Conservation (phyloP, 2,888 invertebrate species). For the Neoitamus cyanurus region DNA sequence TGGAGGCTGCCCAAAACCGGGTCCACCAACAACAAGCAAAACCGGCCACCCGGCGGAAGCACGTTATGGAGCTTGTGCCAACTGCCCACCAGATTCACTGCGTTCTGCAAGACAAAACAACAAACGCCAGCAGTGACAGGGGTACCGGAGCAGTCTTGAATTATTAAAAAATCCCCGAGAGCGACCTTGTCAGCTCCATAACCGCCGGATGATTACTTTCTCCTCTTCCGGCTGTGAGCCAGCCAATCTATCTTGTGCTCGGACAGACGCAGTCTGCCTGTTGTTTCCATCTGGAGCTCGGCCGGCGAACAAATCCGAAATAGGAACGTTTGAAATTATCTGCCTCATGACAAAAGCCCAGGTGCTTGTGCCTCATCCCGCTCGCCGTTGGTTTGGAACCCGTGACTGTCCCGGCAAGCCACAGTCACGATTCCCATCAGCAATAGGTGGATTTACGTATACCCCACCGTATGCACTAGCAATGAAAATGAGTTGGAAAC, state of each 20-base stretch:
- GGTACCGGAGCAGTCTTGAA: neutral
- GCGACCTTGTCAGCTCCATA: constrained; percentile 11
- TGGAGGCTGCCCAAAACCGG: neutral
- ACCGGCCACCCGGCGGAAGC: neutral
- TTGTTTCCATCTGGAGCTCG: neutral
- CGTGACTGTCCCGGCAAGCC: no score
- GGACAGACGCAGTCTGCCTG: neutral
- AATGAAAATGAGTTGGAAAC: neutral
- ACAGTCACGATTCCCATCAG: neutral
- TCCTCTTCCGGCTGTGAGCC: neutral
- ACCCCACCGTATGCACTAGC: neutral
- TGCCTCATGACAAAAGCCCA: neutral
- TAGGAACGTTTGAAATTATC: neutral
- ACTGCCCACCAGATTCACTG: neutral
- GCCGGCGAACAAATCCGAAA: neutral
- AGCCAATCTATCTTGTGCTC: neutral
- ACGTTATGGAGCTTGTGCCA: neutral
- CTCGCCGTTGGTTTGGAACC: neutral
- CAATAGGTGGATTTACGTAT: neutral
- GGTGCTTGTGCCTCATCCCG: neutral
- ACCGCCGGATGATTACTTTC: constrained; percentile 1
- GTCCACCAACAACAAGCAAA: neutral
- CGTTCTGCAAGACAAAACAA: neutral
- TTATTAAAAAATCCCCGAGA: neutral
- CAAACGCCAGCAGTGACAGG: neutral